Evolutionary conservation across 2,113 vertebrate genomes (phyloP).

Genomic region (Catagonus wagneri): DNA sequence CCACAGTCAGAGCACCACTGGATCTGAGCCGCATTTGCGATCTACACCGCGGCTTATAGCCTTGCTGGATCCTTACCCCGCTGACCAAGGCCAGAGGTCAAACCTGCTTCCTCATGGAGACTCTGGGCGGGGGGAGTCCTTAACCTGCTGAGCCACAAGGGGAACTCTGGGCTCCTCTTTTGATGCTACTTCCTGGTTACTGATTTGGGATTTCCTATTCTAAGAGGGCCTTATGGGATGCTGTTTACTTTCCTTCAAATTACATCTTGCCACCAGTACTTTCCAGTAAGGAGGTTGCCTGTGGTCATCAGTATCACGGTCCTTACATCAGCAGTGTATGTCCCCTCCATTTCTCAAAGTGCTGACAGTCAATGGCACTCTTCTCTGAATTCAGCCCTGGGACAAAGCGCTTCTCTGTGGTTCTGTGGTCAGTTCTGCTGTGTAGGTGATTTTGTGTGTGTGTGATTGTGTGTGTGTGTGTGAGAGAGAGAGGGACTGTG

Average conservation of each 20-base stretch:
- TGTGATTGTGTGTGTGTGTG: background rate
- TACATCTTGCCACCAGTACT: background rate
- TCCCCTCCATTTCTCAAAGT: background rate
- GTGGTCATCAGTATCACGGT: background rate
- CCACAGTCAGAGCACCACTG: too few species aligned
- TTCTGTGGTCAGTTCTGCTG: background rate
- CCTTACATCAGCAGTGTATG: background rate
- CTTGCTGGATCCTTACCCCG: too few species aligned
- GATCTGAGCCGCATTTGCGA: too few species aligned
- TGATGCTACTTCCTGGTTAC: background rate
- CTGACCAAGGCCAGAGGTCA: too few species aligned
- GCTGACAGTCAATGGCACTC: too few species aligned
- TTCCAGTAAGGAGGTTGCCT: background rate
- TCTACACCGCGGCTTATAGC: too few species aligned
- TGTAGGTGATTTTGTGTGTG: background rate
- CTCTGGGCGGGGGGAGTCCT: too few species aligned
- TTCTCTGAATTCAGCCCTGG: background rate
- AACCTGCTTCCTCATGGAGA: too few species aligned
- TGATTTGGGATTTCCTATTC: background rate
- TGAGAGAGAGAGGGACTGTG: too few species aligned
- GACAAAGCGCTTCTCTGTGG: accelerated
- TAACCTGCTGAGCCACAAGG: too few species aligned
- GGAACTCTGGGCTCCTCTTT: background rate
- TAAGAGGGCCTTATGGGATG: background rate
- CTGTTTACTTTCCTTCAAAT: background rate